Evolutionary conservation across 2,113 vertebrate species (phyloP), one percentile per base, ranked within the genome.

Genomic region (Otocyon megalotis): DNA sequence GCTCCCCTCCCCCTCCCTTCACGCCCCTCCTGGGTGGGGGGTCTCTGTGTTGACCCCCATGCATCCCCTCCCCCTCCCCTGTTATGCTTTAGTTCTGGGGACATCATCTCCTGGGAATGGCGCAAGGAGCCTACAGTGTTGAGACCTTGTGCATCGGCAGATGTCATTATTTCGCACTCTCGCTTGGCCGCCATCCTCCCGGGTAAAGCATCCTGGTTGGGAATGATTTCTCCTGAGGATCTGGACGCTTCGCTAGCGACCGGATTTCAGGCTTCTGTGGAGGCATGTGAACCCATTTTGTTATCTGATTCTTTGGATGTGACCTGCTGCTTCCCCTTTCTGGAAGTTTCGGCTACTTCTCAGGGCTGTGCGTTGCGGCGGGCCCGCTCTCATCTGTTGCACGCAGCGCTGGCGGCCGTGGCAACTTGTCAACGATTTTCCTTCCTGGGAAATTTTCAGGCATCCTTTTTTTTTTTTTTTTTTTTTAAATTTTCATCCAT

Each of bases 351-450:
- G 43, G 12, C 22, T 2, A 0, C 10, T 19, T 26, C 35, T 10
- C 16, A 0, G 6, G 4, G 13, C 0, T 0, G 0, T 35, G 37
- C 20, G 16, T 26, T 11, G 8, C 32, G 3, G 24, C 0, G 0
- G n/a, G 32, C 22, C 43, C 3, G 0, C 58, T 30, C 24, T 67
- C 30, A 16, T 6, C 69, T 28, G 50, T 3, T 2, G 30, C 8
- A 2, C 1, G 3, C 58, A 48, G 83, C 53, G 0, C 50, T n/a
- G 3, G 62, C 0, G 24, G 28, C 79, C 79, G 43, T 50, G 48
- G 6, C 1, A 7, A 0, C 28, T 22, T 58, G 67, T 54, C 50
- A 24, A 1, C 22, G 43, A 8, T 20, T 4, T 79, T 17, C 35
- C 15, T 77, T 58, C 83, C 69, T 28, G 88, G 62, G 32, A 69